Percentiles rank a stretch among this genome's conserved stretches.
These are phyloP conservation scores for Rhegmatorhina hoffmannsi DNA, from an alignment of 2,113 vertebrate genomes.

Conservation along the genomic window DNA sequence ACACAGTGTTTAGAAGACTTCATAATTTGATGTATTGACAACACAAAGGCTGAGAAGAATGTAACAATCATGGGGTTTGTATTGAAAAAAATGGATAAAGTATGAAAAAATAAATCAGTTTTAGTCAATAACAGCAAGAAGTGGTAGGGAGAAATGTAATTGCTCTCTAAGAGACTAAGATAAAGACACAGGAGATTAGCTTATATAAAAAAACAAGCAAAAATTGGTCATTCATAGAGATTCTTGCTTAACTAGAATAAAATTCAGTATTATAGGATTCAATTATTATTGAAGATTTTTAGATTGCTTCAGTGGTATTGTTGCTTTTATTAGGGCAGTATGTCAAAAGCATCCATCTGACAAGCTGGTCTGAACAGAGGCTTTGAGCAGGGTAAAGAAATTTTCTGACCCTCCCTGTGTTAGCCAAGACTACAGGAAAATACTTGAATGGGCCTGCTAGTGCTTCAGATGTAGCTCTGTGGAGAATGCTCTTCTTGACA, in stretches of 20 bases:
- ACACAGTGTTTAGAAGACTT: not conserved
- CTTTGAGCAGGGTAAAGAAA: not conserved
- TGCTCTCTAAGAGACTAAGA: not conserved
- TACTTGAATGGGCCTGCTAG: not conserved
- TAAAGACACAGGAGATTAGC: not conserved
- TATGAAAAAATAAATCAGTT: not conserved
- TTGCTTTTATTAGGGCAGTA: slow-evolving; percentile 2
- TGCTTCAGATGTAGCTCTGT: not conserved
- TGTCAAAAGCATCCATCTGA: not conserved
- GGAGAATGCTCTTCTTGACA: not conserved
- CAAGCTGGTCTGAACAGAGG: not conserved
- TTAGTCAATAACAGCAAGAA: not conserved
- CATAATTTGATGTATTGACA: not conserved
- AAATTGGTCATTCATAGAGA: not conserved
- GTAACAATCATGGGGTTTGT: not conserved
- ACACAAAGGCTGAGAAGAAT: not conserved
- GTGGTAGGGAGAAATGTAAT: not conserved
- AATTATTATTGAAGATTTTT: not conserved
- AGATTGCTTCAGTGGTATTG: not conserved
- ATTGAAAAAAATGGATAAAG: not conserved
- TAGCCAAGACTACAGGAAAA: not conserved
- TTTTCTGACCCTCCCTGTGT: not conserved
- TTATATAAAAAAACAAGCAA: not conserved
- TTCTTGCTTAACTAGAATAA: not conserved
- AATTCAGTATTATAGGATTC: not conserved